Conservation (phyloP, 2,113 vertebrate genomes). For the Macquaria australasica region DNA sequence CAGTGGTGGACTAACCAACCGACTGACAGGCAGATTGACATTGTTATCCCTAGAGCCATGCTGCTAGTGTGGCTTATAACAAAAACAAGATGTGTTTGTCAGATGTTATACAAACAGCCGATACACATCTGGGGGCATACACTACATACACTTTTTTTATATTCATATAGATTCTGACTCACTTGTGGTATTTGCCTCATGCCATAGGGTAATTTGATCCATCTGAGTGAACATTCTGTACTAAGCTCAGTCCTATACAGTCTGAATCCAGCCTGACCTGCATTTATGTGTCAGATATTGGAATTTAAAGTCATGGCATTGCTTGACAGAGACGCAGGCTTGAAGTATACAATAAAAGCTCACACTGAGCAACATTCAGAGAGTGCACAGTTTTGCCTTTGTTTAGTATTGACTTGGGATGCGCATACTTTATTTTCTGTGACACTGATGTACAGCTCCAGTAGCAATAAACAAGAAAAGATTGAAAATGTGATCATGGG, state of each 20-base stretch:
- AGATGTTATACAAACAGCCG: neutral
- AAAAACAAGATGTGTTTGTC: neutral
- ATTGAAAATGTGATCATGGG: constrained; percentile 48
- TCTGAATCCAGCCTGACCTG: constrained; percentile 21
- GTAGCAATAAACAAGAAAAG: constrained; percentile 8
- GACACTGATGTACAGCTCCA: constrained; percentile 8
- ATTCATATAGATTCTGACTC: neutral
- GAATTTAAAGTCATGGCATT: neutral
- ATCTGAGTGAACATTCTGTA: constrained; percentile 1
- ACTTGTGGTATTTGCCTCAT: neutral
- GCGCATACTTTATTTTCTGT: constrained; percentile 30
- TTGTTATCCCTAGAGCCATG: neutral
- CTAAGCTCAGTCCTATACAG: neutral
- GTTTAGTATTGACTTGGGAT: constrained; percentile 27
- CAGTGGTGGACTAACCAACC: too few relatives aligned
- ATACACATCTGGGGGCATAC: neutral
- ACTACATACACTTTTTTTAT: constrained; percentile 1
- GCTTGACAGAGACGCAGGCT: neutral
- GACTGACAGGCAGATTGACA: neutral
- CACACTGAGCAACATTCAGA: neutral
- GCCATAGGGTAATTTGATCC: neutral
- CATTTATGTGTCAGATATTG: constrained; percentile 6
- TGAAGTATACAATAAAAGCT: constrained; percentile 14
- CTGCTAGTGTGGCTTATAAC: neutral
- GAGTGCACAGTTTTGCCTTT: neutral